Conservation (phyloP, 2,797 vertebrate genomes). For the Eulemur rubriventer region DNA sequence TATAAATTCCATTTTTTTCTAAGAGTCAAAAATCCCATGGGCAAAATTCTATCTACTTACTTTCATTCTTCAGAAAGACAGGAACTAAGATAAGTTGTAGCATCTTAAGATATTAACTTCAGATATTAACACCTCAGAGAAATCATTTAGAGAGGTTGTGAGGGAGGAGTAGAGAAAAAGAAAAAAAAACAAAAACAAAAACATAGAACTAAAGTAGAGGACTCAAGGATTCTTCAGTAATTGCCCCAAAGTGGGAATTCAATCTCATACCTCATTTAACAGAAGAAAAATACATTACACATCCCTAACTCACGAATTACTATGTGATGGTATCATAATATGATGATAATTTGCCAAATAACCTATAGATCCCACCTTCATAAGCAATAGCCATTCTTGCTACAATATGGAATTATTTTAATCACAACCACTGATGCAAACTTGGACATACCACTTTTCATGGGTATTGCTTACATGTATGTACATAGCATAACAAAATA, state of each 20-base stretch:
- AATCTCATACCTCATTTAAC: not conserved
- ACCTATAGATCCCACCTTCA: not conserved
- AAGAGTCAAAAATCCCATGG: not conserved
- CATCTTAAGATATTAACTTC: not conserved
- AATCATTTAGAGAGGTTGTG: slow-evolving; percentile 26
- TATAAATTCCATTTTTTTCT: not conserved
- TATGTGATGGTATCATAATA: not conserved
- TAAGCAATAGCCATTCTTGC: not conserved
- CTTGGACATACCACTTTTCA: not conserved
- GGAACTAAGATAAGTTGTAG: not conserved
- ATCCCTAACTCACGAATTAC: not conserved
- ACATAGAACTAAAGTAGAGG: not conserved
- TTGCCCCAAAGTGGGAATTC: not conserved
- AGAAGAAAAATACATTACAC: not conserved
- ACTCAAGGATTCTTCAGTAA: slow-evolving; percentile 3
- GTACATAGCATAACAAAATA: slow-evolving; percentile 25
- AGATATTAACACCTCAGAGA: not conserved
- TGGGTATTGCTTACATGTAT: not conserved
- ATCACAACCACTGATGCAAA: not conserved
- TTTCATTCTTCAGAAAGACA: slow-evolving; percentile 38
- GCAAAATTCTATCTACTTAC: slow-evolving; percentile 40
- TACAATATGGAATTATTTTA: slow-evolving; percentile 24
- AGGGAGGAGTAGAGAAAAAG: not conserved
- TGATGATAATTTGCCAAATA: not conserved
- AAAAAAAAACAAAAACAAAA: not conserved